These are phyloP conservation scores for Prietella phreatophila DNA, from an alignment of 2,113 vertebrate species.

Conservation along the genomic window DNA sequence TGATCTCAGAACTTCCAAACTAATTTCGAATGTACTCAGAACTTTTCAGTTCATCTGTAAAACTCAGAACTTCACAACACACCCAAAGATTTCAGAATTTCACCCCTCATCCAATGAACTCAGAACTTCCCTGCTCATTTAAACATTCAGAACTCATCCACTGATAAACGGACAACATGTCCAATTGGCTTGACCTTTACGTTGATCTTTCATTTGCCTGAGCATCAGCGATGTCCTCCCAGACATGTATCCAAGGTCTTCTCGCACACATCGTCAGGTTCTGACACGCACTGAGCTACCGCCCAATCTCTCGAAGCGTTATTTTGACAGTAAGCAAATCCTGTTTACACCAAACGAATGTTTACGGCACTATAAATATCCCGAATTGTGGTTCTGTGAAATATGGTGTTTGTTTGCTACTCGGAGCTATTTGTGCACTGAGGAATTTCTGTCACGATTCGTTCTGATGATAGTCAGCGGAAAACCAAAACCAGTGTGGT, in stretches of 20 bases:
- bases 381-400: slow-evolving; percentile 8
- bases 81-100: neutral
- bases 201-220: neutral
- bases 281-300: neutral
- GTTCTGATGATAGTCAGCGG: neutral
- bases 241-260: neutral
- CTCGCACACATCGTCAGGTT: neutral
- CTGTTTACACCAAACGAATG: slow-evolving; percentile 4
- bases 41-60: neutral
- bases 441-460: slow-evolving; percentile 22
- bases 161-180: neutral
- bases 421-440: neutral
- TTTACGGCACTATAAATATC: slow-evolving; percentile 26
- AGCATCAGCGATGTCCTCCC: neutral
- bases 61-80: neutral
- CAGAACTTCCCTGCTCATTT: neutral
- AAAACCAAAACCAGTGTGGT: slow-evolving; percentile 20
- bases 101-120: neutral
- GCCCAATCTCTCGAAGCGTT: neutral
- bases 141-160: neutral
- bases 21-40: neutral
- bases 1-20: neutral
- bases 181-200: neutral
- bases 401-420: slow-evolving; percentile 16
- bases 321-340: neutral